Evolutionary conservation across 2,797 vertebrate species (phyloP), one percentile per base, ranked within the genome.

Genomic region (Eupleurogrammus muticus): DNA sequence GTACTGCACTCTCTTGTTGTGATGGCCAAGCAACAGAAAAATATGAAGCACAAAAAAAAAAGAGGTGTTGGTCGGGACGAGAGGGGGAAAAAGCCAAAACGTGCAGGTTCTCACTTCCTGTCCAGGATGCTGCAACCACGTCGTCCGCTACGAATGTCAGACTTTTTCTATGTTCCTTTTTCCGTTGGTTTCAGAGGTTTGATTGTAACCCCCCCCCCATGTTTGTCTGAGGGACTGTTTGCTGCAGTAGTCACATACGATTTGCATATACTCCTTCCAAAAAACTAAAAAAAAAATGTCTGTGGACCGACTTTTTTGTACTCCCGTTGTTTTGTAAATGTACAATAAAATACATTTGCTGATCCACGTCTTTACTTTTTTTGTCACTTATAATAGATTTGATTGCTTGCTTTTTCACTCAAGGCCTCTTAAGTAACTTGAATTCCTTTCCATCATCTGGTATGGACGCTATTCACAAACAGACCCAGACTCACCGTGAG

Each of bases 301-400:
- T 87, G 90, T 92, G 82, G 89, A 87, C 92, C 92, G 90, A 93
- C 88, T 94, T 92, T 58, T 95, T 94, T 93, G 92, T 94, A 94
- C 94, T 92, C 90, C 92, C 91, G 92, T 92, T 91, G 93, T 94
- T 95, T 95, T 95, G 93, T 94, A 94, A 93, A 93, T 92, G 93
- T 93, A 91, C 86, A 95, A 92, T 94, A 94, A 95, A 94, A 89
- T 84, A 88, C 83, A 93, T 94, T 94, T 94, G 92, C 88, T 92
- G 92, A 95, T 79, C 65, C 65, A 47, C 19, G 62, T 12, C 9
- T 68, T 9, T 3, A 0, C 4, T 65, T 3, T 0, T 73, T 56
- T 38, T 38, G 36, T 38, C 35, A 36, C 35, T 36, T 36, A 36
- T 36, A 36, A 36, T 36, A 9, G 6, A 11, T 36, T 36, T 38